These are phyloP conservation scores for Eilema sororculum DNA, from an alignment of 2,888 invertebrate genomes.

Conservation along the genomic window DNA sequence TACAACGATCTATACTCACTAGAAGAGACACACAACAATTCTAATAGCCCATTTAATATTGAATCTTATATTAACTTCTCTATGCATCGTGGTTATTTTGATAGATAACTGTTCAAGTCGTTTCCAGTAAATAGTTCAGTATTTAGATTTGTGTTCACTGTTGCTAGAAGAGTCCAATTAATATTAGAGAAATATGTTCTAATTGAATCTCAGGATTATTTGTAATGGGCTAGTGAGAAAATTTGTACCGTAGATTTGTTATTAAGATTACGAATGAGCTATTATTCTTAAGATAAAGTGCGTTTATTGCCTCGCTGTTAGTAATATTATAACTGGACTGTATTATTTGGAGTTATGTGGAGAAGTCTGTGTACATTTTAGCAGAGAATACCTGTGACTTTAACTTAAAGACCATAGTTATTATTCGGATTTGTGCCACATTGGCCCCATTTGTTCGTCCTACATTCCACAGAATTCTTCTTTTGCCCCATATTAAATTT, in stretches of 20 bases:
- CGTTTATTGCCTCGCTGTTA: constrained; percentile 41
- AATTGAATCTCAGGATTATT: constrained; percentile 78
- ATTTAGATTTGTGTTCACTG: constrained; percentile 20
- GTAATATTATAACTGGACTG: constrained; percentile 31
- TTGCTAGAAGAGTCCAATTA: constrained; percentile 56
- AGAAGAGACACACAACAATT: constrained; percentile 19
- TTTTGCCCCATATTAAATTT: too few species aligned
- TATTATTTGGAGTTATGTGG: background rate
- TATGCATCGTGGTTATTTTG: background rate
- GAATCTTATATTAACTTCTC: background rate
- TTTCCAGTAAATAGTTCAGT: constrained; percentile 1
- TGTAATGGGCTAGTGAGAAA: constrained; percentile 72
- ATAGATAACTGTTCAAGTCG: background rate
- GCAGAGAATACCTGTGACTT: background rate
- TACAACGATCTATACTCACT: constrained; percentile 35
- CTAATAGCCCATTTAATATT: background rate
- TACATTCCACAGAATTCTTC: too few species aligned
- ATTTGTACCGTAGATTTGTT: constrained; percentile 76
- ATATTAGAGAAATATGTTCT: constrained; percentile 64
- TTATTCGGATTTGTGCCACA: too few species aligned
- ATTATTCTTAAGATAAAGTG: constrained; percentile 63
- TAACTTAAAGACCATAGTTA: background rate
- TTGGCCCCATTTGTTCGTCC: too few species aligned
- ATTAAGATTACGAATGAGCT: constrained; percentile 78
- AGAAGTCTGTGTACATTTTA: background rate